phyloP scores from a whole-genome alignment of 2,113 vertebrate species.

The Indri indri region DNA sequence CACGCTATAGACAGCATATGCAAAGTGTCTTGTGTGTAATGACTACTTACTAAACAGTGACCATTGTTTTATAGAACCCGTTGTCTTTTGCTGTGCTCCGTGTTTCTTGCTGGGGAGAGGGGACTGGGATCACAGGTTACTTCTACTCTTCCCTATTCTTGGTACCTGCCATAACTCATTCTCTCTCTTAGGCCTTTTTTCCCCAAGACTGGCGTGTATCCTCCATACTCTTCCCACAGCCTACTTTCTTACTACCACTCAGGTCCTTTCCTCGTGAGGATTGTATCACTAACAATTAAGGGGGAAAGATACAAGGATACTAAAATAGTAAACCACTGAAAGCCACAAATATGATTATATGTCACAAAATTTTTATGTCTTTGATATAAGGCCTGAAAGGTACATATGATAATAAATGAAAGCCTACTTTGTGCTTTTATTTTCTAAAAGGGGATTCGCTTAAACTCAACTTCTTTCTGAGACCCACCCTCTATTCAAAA shows the following conservation, averaged over 20 bases:
- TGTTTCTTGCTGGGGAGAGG: neutral
- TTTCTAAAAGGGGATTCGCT: neutral
- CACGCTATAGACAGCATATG: neutral
- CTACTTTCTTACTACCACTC: neutral
- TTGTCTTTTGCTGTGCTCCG: neutral
- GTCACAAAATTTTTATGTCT: neutral
- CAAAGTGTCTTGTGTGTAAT: neutral
- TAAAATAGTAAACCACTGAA: slow-evolving; percentile 19
- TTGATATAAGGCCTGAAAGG: neutral
- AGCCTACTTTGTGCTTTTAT: neutral
- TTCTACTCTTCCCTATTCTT: neutral
- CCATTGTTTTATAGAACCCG: neutral
- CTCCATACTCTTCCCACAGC: neutral
- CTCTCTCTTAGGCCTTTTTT: neutral
- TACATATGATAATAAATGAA: slow-evolving; percentile 11
- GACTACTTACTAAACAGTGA: neutral
- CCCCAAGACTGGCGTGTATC: neutral
- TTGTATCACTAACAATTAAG: neutral
- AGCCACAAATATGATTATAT: neutral
- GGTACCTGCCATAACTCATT: neutral
- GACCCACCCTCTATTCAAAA: neutral
- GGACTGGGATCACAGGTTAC: neutral
- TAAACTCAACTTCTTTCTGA: neutral
- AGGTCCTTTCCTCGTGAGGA: neutral
- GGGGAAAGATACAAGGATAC: neutral